phyloP scores from a whole-genome alignment of 2,113 vertebrate species.

The Noturus placidus region DNA sequence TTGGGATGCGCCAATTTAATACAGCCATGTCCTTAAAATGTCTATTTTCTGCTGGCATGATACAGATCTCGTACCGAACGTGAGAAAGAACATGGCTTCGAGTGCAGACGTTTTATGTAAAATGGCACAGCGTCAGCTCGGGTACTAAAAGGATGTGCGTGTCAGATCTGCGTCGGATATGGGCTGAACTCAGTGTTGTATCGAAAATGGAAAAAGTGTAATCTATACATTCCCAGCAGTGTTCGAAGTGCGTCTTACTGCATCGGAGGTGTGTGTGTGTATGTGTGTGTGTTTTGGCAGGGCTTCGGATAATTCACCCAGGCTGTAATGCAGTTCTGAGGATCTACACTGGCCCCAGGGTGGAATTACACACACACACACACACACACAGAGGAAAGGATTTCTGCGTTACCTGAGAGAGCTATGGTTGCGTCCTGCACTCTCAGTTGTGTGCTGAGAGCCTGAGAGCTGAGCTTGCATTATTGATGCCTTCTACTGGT shows the following conservation, averaged over 20 bases:
- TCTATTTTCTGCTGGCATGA: background rate
- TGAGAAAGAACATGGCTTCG: background rate
- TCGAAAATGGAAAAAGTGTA: background rate
- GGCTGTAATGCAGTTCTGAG: conserved; percentile 35
- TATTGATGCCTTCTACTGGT: conserved; percentile 44
- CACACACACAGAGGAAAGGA: conserved; percentile 10
- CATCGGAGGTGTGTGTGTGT: conserved; percentile 22
- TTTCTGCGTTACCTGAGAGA: conserved; percentile 37
- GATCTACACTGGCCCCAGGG: conserved; percentile 22
- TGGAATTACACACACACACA: conserved; percentile 45
- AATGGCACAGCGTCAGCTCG: background rate
- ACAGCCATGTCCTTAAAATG: background rate
- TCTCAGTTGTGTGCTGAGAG: conserved; percentile 40
- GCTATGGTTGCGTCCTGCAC: conserved; percentile 45
- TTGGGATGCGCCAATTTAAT: background rate
- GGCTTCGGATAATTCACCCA: conserved; percentile 21
- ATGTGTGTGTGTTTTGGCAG: background rate
- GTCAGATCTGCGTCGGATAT: background rate
- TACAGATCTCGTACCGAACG: background rate
- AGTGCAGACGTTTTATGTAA: background rate
- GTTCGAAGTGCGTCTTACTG: background rate
- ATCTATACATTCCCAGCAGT: background rate
- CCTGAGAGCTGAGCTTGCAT: conserved; percentile 41
- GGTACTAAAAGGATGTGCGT: background rate
- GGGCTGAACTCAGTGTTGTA: background rate